Evolutionary conservation across 2,113 vertebrate species (phyloP), one percentile per base, ranked within the genome.

Genomic region (Ammodytes dubius): DNA sequence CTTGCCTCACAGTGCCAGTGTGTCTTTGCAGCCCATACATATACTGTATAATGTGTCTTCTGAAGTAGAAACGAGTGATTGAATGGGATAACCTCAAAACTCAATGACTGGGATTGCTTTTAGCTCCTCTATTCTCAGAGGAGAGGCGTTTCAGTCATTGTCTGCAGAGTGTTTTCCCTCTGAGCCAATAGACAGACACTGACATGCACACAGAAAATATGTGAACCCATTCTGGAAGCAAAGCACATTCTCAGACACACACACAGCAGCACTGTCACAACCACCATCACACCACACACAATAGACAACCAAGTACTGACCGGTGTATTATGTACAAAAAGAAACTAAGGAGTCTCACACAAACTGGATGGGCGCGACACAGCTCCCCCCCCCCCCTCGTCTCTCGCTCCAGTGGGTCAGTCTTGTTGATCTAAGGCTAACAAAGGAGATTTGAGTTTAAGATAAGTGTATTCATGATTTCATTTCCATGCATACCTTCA

Each of bases 391-490:
- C 50, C 13, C 42, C 27, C 39, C n/a, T 49, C 52, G 42, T 78
- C 27, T 27, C 27, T 78, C 40, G 2, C 49, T 81, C 76, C 65
- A 37, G 75, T 46, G 71, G 86, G 82, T 85, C 87, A 69, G n/a
- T 76, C 68, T 78, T 89, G 91, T 91, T 91, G 91, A 87, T 93
- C 72, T 86, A 85, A 82, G 78, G 61, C 73, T 76, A 87, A 89
- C 81, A 50, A 27, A 27, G 27, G 27, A 49, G 71, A 84, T 88
- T 77, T 78, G 54, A 87, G 82, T 86, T 86, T 84, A 90, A 78
- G 77, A 86, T 92, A 86, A 93, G 82, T 73, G 76, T 94, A 95
- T 95, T 95, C 82, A 91, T 95, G 93, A 94, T 93, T 90, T 91
- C 79, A 93, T 95, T 93, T 94, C 89, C 73, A 91, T 94, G 90